Evolutionary conservation across 2,888 invertebrate species (phyloP), one percentile per base, ranked within the genome.

Genomic region (Drosophila tripunctata): DNA sequence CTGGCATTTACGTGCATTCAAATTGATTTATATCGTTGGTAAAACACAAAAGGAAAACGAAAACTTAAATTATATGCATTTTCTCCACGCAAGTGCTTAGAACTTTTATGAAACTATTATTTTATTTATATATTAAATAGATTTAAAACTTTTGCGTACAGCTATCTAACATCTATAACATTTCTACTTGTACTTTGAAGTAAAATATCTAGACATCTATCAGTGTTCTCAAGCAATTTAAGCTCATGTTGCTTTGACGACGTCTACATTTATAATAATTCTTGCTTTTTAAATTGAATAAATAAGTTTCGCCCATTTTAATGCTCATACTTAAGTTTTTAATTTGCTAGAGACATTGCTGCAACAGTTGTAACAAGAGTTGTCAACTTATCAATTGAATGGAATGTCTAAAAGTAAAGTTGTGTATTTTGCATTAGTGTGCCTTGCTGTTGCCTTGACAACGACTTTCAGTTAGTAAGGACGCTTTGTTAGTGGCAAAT

Each of bases 21-120:
- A 82, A 84, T 81, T 82, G 87, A 82, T 82, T 82, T 82, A 87
- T 82, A 67, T 61, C 61, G 6, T 33, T 22, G 58, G 51, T 33
- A 54, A 43, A 7, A 36, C 40, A 6, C 5, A 50, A 19, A 44
- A 54, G 73, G 62, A 62, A 73, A 67, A 55, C 40, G 14, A 65
- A 48, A 61, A n/a, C 43, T 41, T 58, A 67, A 50, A 62, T 75
- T 81, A 66, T 65, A 44, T 52, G 47, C 21, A 73, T 58, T 60
- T 64, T 41, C n/a, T n/a, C n/a, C n/a, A n/a, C n/a, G n/a, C n/a
- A n/a, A n/a, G n/a, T 55, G 35, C 15, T 15, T 36, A 50, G 47
- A 33, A 41, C 24, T 47, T 51, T 45, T n/a, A n/a, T n/a, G n/a
- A n/a, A n/a, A n/a, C n/a, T n/a, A n/a, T n/a, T n/a, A n/a, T n/a